Conservation (phyloP, 35 echinoderm and acorn worm genomes). For the Lytechinus variegatus region DNA sequence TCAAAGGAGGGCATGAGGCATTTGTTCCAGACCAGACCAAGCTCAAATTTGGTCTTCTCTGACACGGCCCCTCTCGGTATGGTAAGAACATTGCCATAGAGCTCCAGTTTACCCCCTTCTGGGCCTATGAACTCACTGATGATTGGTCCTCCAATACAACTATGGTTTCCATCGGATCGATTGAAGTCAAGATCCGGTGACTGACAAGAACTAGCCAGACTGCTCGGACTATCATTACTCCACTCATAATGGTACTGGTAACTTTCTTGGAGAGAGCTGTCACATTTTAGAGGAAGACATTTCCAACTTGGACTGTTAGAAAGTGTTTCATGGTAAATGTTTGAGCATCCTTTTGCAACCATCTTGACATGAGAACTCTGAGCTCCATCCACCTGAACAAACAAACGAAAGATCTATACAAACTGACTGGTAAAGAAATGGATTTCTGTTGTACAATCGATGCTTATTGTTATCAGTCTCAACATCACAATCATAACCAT, state of each 20-base stretch:
- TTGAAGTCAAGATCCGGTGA: neutral
- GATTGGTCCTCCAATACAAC: neutral
- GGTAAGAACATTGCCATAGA: constrained; percentile 38
- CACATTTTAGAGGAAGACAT: neutral
- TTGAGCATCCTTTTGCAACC: too few relatives aligned
- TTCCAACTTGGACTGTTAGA: neutral
- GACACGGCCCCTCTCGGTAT: constrained; percentile 16
- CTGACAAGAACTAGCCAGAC: neutral
- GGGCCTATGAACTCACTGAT: neutral
- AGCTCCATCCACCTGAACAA: too few relatives aligned
- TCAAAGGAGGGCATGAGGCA: neutral
- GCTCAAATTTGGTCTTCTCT: neutral
- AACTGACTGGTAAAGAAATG: too few relatives aligned
- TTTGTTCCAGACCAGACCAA: constrained; percentile 32
- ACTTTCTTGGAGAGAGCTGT: neutral
- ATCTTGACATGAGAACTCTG: too few relatives aligned
- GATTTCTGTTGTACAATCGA: too few relatives aligned
- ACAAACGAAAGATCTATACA: too few relatives aligned
- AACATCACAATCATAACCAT: too few relatives aligned
- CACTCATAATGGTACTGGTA: neutral
- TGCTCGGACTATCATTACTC: neutral
- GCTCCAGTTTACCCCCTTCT: constrained; percentile 9
- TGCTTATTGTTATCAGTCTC: too few relatives aligned
- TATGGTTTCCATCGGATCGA: neutral
- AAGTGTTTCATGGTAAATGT: neutral